Evolutionary conservation across 2,888 invertebrate species (phyloP), one percentile per base, ranked within the genome.

Genomic region (Sisyra nigra): DNA sequence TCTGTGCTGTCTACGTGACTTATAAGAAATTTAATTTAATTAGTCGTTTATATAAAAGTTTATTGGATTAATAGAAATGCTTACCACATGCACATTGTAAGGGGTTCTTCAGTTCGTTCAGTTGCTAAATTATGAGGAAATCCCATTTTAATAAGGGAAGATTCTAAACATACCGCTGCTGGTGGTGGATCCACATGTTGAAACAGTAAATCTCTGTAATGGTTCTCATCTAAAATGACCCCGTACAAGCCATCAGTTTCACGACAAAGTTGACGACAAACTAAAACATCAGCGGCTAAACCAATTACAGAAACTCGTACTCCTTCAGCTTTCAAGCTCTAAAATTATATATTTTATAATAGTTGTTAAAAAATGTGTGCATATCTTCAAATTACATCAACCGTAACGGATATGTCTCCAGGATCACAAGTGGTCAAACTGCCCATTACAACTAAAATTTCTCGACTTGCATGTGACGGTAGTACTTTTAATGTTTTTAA

Each of bases 381-480:
- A 35, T 35, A 11, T 2, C 8, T 11, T 8, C 9, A 14, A 37
- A 17, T 37, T 61, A 80, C 81, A 59, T 80, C 72, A 51, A 89
- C 85, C 6, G 93, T 93, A 44, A 71, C 68, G 49, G 73, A 77
- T 33, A 98, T 91, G 57, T 97, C 92, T 13, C 85, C 80, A 2
- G 97, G 97, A 67, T 98, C 98, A 60, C 97, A 96, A 1, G 96
- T 92, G 1, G 96, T 94, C 17, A 98, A 68, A 51, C 94, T 92
- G 2, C 89, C 92, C 69, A 92, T 81, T 17, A 99, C 71, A 2
- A 96, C 70, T 7, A 98, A 68, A 29, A 98, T 74, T 67, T 98
- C 98, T 51, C 93, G 71, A 46, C 96, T 96, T 0, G 94, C 88
- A 66, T 99, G 97, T 0, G 83, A 76, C 0, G 98, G 97, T 52